Evolutionary conservation across 2,888 invertebrate species (phyloP).

Genomic region (Agrotis clavis): DNA sequence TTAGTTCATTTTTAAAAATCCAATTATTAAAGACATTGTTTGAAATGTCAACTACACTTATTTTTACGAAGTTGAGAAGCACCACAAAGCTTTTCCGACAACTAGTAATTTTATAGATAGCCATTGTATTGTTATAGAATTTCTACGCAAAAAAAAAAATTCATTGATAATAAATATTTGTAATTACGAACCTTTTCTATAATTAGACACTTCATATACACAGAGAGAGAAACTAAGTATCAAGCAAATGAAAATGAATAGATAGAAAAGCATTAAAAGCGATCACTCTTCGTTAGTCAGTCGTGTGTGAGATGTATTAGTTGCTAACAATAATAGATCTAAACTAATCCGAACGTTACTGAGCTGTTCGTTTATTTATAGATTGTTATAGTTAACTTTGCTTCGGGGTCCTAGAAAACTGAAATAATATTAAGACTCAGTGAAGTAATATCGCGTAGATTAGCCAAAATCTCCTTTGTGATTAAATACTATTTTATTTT

Average conservation of each 20-base stretch:
- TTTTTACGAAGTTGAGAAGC: no score
- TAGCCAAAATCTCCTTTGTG: no score
- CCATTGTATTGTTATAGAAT: no score
- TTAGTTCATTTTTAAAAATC: no score
- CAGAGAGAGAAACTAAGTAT: not conserved
- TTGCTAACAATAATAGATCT: constrained; percentile 41
- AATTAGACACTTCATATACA: no score
- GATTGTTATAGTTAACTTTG: not conserved
- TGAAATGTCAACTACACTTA: no score
- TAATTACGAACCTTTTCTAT: not conserved
- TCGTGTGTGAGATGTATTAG: constrained; percentile 40
- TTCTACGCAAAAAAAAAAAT: no score
- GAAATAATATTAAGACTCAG: not conserved
- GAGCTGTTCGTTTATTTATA: constrained; percentile 21
- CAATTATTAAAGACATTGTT: no score
- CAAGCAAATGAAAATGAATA: constrained; percentile 51
- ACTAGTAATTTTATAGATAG: no score
- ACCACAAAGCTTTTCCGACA: no score
- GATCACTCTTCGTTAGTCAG: constrained; percentile 50
- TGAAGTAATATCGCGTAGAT: not conserved
- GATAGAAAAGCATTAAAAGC: constrained; percentile 31
- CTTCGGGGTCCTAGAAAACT: not conserved
- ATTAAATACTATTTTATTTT: no score
- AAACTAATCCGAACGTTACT: constrained; percentile 21
- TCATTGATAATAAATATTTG: no score